Base-by-base conservation (phyloP, 2,113 vertebrate species). In the Trematocara variabile region DNA sequence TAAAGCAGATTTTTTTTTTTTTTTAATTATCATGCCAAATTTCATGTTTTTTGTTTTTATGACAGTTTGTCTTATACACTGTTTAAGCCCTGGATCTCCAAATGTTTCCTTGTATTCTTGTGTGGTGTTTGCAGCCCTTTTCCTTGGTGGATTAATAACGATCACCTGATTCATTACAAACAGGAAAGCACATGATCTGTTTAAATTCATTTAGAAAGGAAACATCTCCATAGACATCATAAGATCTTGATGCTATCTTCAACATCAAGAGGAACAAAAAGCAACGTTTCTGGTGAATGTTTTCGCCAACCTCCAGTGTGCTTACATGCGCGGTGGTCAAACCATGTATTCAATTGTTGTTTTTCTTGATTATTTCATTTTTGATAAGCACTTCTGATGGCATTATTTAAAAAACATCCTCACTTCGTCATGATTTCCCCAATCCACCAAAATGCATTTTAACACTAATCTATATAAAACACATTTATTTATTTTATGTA, bases 261-360 rank as follows among this genome's bases (percentile, higher is more conserved):
- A 25, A 20, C n/a, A 54, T 22, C 52, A 22, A n/a, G 33, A 20
- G 50, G n/a, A 25, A 12, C 48, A 6, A 55, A 11, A 22, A 55
- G 5, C 25, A n/a, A 33, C 1, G 6, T 18, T 11, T 50, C 41
- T 48, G 25, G 5, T 44, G 65, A 25, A 25, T 16, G 65, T 30
- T 75, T 46, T 48, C 3, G 0, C 41, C 25, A 75, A 30, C 22
- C 25, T 48, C 44, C 44, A 46, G 20, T 25, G 5, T 3, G n/a
- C 0, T 68, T 41, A 3, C 3, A 25, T 14, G 12, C 2, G 0
- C 1, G 5, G 68, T 48, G 41, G 1, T 30, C 68, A 46, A 46
- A 46, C 22, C 41, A 48, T 1, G 0, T 0, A 18, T 46, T 48
- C 8, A 30, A 18, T 2, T 0, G 2, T 46, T 28, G 5, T 48